Base-by-base conservation (phyloP, 1,140 invertebrate species). In the Drosophila repletoides region DNA sequence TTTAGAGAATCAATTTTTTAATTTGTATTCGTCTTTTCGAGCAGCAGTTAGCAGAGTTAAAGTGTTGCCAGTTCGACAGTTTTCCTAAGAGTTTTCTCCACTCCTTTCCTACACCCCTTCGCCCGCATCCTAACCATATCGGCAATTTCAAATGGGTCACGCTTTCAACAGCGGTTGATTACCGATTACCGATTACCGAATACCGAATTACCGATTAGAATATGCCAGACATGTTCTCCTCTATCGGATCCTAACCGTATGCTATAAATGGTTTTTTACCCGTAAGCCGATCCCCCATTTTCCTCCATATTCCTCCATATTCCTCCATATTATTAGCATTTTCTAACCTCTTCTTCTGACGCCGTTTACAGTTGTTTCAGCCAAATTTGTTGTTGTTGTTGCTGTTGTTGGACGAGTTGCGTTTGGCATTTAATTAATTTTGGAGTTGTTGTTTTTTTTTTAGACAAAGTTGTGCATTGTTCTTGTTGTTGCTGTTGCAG, bases 371-470 rank as follows among this genome's bases (percentile, higher is more conserved):
- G 43, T 58, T 70, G 51, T 36, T 31, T 49, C 17, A 31, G 10
- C 6, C 9, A 28, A 31, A 21, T 26, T 41, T 40, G 34, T 21
- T 64, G 36, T 55, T 55, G 40, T 46, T 36, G 9, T 51, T 52
- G 36, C 45, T 38, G 9, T 6, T 22, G 41, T 45, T 53, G 40
- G 31, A 15, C 31, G 58, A 45, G 45, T 24, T 69, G 66, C 29
- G 51, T 75, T 63, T 77, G 70, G 74, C 79, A 83, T 83, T 72
- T 83, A 84, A 83, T 83, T 83, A 84, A 74, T 45, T 73, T 70
- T 73, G 40, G 46, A 49, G 38, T 53, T n/a, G n/a, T n/a, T n/a
- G n/a, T n/a, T n/a, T n/a, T n/a, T n/a, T 65, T 64, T 69, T 69
- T 64, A 65, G n/a, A 58, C 26, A 15, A 22, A 49, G 6, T 34